Base-by-base conservation (phyloP, 1,140 invertebrate species). In the Eulimnadia texana region DNA sequence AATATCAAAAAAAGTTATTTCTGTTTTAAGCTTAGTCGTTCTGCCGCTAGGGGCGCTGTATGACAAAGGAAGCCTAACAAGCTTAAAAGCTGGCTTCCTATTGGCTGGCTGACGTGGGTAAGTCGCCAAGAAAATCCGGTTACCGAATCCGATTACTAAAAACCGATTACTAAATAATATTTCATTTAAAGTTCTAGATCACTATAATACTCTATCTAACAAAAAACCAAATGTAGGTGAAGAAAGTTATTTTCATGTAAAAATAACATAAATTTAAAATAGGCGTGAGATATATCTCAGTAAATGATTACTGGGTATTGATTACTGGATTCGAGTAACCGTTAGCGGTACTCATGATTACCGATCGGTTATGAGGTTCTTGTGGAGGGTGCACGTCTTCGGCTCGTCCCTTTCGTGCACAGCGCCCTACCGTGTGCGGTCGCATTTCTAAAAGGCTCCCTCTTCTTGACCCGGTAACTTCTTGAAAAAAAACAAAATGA, bases 331-430 rank as follows among this genome's bases (percentile, higher is more conserved):
- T 42, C n/a, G n/a, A n/a, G n/a, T n/a, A n/a, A n/a, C n/a, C n/a
- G n/a, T n/a, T n/a, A n/a, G n/a, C n/a, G n/a, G 33, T 42, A 42
- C 33, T 42, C 33, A n/a, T 42, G 33, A 42, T 6, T 42, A 42
- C 33, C 6, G 33, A 16, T 42, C 33, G 6, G 33, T 42, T 42
- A 42, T 42, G 33, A 42, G 33, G 33, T 42, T 42, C 33, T 42
- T 42, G 6, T 42, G 33, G 33, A 42, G 33, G 33, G 33, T 42
- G 28, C 23, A 20, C 11, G 20, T 10, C 22, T 27, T 33, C 55
- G 55, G 22, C 55, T 57, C 55, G 23, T 57, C 55, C 55, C 55
- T 57, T 57, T 57, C 55, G 55, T 57, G 55, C 55, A 29, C 24
- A 33, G 33, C 23, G 55, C 29, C 55, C 22, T 20, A 6, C 10